Evolutionary conservation across 2,888 invertebrate genomes (phyloP), one percentile per base, ranked within the genome.

Genomic region (Prenolepis imparis): DNA sequence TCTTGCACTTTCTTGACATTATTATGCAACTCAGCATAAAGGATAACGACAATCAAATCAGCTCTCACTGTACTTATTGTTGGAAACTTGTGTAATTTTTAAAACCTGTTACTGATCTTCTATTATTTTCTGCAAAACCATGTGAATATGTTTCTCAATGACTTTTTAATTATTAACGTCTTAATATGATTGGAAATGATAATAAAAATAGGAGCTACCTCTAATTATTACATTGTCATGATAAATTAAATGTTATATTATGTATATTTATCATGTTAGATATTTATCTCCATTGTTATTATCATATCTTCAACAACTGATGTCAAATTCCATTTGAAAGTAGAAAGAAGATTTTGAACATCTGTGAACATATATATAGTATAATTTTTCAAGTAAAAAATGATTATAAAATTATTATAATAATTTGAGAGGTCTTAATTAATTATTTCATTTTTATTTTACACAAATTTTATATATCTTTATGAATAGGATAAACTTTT

Each of bases 51-150:
- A 39, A 11, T 9, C 36, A 21, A 61, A 24, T n/a, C 59, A 59
- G 59, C 24, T 61, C 24, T 61, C 48, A 73, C 59, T 28, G 32
- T 11, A 28, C 5, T 59, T 59, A 61, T 74, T 15, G n/a, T 32
- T 63, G 15, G 4, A 63, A 74, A 44, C 8, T 52, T 52, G n/a
- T 6, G 12, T 24, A 12, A 24, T 24, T 24, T 59, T 12, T 28
- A 28, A 28, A 28, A 59, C 9, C 24, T 24, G 4, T 59, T 24
- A 18, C 5, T 28, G 28, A 15, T 28, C 24, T 21, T 55, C 18
- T 21, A 21, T 55, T 9, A 55, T 63, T 63, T 63, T 63, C 15
- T 63, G 9, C 63, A 24, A 12, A 63, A 32, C 1, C 4, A n/a
- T 5, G 36, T 36, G 55, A 21, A n/a, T n/a, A 18, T 21, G 8